These are phyloP conservation scores for Bombus confusus DNA, from an alignment of 1,140 invertebrate species.

Conservation along the genomic window DNA sequence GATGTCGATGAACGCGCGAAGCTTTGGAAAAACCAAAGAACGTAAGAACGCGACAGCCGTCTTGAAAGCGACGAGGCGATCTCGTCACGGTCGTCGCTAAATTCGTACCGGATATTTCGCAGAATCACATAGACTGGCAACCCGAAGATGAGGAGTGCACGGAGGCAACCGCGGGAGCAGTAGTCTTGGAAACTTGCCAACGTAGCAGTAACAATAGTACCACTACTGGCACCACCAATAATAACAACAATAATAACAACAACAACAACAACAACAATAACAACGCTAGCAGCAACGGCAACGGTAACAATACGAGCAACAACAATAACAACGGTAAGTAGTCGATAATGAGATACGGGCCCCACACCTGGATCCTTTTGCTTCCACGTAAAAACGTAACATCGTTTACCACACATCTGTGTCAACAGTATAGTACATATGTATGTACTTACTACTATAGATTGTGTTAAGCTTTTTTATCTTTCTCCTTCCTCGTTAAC, in stretches of 20 bases:
- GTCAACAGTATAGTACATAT: background rate
- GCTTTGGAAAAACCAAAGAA: constrained; percentile 10
- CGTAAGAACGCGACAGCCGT: constrained; percentile 34
- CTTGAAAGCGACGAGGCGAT: constrained; percentile 29
- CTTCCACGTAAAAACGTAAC: background rate
- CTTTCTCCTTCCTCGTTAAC: too few species aligned
- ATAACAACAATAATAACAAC: constrained; percentile 67
- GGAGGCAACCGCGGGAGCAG: constrained; percentile 77
- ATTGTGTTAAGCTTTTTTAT: background rate
- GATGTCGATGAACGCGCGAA: background rate
- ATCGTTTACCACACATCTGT: too few species aligned
- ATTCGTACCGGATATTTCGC: constrained; percentile 75
- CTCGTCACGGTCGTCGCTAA: constrained; percentile 61
- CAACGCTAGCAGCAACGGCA: constrained; percentile 63
- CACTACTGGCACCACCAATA: constrained; percentile 64
- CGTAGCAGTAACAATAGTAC: constrained; percentile 77
- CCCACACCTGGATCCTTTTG: constrained; percentile 61
- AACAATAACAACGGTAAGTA: constrained; percentile 72
- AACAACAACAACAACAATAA: constrained; percentile 55
- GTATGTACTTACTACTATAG: background rate
- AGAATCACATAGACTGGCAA: constrained; percentile 81
- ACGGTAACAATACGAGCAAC: constrained; percentile 67
- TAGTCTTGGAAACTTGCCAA: constrained; percentile 81
- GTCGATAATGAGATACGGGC: constrained; percentile 30
- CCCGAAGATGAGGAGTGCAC: constrained; percentile 82